Evolutionary conservation across 37 sponge, comb jelly and placozoan species (phyloP).

Genomic region (Lycopodina hypogea): DNA sequence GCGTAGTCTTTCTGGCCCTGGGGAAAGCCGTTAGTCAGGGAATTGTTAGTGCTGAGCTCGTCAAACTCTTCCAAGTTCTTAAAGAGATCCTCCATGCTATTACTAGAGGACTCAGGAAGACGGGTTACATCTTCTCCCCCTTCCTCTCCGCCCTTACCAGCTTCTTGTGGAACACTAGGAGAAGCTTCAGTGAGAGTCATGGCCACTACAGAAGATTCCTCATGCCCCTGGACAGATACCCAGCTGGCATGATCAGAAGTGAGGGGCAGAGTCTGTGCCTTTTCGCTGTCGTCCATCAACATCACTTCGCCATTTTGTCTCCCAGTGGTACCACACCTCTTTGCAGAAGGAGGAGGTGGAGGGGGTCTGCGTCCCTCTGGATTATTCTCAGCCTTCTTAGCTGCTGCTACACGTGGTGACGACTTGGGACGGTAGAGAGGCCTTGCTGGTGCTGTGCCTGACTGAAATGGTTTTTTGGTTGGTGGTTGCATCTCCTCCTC

Average conservation of each 20-base stretch:
- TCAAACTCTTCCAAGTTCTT: conserved; percentile 65
- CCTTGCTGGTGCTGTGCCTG: not conserved
- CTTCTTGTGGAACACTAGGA: not conserved
- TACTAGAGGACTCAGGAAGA: not conserved
- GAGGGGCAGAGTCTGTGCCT: not conserved
- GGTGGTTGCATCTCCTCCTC: not conserved
- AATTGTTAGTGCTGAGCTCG: not conserved
- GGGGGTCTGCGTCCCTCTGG: conserved; percentile 31
- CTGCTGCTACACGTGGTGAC: not conserved
- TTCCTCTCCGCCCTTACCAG: not conserved
- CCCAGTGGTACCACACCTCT: conserved; percentile 5
- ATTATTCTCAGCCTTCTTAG: not conserved
- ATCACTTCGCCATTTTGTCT: not conserved
- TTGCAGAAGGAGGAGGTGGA: conserved; percentile 33
- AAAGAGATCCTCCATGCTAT: conserved; percentile 64
- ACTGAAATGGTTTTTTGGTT: not conserved
- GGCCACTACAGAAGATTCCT: not conserved
- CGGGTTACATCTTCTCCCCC: not conserved
- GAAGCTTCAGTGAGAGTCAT: not conserved
- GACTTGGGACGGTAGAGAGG: conserved; percentile 13
- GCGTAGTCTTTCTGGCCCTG: conserved; percentile 31
- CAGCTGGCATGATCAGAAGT: not conserved
- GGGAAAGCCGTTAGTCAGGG: not conserved
- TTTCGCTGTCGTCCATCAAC: not conserved
- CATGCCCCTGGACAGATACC: not conserved